Conservation (phyloP, 2,888 invertebrate species). For the Netelia melanura region DNA sequence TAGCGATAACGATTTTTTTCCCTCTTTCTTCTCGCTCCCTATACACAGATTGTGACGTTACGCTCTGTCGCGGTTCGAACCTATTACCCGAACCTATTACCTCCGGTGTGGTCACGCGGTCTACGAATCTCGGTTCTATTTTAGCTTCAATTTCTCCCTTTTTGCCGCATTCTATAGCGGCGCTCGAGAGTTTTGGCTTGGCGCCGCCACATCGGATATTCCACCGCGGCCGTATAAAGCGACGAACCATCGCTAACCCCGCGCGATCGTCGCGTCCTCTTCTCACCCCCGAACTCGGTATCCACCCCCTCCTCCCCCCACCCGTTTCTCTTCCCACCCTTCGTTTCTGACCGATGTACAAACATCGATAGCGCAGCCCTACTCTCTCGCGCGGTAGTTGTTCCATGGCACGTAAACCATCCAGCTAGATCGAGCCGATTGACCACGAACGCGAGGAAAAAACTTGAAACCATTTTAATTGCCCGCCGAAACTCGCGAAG, state of each 20-base stretch:
- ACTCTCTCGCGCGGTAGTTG: slow-evolving; percentile 11
- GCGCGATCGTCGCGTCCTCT: slow-evolving; percentile 23
- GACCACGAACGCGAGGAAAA: slow-evolving; percentile 29
- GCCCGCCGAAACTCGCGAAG: slow-evolving; percentile 40
- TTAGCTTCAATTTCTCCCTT: slow-evolving; percentile 57
- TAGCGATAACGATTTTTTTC: neutral
- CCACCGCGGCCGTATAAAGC: slow-evolving; percentile 45
- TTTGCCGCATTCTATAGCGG: slow-evolving; percentile 43
- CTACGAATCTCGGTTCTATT: slow-evolving; percentile 54
- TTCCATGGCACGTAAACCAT: slow-evolving; percentile 32
- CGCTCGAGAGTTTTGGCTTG: slow-evolving; percentile 44
- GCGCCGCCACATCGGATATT: slow-evolving; percentile 37
- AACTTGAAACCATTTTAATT: slow-evolving; percentile 53
- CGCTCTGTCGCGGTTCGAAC: slow-evolving; percentile 56
- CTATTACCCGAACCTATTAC: slow-evolving; percentile 65
- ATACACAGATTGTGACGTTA: slow-evolving; percentile 9
- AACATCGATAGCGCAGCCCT: slow-evolving; percentile 43
- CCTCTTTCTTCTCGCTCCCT: neutral
- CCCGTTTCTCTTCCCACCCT: neutral
- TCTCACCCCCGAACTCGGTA: neutral
- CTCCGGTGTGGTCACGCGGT: slow-evolving; percentile 55
- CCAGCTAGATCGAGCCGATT: slow-evolving; percentile 43
- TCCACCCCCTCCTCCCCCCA: neutral
- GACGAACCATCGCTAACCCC: slow-evolving; percentile 2
- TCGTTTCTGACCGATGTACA: slow-evolving; percentile 34